These are phyloP conservation scores for Microtus ochrogaster DNA, from an alignment of 2,113 vertebrate genomes.

Conservation along the genomic window DNA sequence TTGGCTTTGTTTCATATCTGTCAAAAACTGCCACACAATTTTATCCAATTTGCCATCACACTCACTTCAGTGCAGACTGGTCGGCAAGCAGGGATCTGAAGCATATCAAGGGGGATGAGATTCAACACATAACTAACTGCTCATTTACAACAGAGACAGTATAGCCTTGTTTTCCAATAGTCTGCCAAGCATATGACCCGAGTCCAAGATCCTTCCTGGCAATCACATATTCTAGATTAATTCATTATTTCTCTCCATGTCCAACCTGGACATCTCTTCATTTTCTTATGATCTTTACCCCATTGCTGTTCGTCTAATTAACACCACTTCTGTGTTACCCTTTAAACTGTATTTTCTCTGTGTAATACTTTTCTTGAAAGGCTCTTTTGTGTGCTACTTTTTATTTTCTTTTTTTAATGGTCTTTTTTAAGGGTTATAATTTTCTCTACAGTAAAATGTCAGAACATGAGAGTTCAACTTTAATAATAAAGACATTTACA, in stretches of 20 bases:
- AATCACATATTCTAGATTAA: neutral
- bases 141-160: neutral
- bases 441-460: neutral
- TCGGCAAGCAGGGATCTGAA: neutral
- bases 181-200: neutral
- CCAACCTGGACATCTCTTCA: neutral
- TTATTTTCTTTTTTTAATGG: conserved; percentile 2
- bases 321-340: neutral
- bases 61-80: neutral
- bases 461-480: neutral
- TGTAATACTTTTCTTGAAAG: neutral
- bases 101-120: neutral
- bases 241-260: neutral
- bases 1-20: neutral
- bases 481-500: neutral
- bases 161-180: neutral
- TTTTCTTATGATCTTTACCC: neutral
- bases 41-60: neutral
- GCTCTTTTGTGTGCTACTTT: neutral
- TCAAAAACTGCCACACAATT: neutral
- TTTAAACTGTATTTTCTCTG: neutral
- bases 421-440: neutral
- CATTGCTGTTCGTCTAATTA: neutral
- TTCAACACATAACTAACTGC: neutral
- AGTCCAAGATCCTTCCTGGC: neutral